Conservation (phyloP, 2,888 invertebrate species). For the Teinopalpus imperialis region DNA sequence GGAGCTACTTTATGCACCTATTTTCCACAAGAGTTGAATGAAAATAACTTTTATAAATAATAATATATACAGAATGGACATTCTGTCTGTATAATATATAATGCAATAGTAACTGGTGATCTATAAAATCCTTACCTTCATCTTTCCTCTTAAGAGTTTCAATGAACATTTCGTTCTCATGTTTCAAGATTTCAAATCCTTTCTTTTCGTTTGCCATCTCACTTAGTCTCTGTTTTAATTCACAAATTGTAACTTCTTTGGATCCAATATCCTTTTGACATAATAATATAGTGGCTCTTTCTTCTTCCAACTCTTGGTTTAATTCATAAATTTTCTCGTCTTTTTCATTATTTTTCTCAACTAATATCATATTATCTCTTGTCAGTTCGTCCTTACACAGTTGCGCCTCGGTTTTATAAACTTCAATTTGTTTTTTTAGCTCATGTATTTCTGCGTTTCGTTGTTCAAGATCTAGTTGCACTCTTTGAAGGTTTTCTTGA, state of each 20-base stretch:
- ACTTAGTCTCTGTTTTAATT: conserved; percentile 8
- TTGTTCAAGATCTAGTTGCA: conserved; percentile 44
- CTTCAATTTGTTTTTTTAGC: conserved; percentile 25
- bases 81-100: no score
- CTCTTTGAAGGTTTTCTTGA: conserved; percentile 44
- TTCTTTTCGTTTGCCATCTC: conserved; percentile 4
- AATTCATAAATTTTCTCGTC: conserved; percentile 4
- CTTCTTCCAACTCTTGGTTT: conserved; percentile 5
- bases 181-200: conserved; percentile 27
- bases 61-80: no score
- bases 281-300: not conserved
- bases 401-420: conserved; percentile 6
- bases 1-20: no score
- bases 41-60: no score
- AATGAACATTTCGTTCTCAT: conserved; percentile 3
- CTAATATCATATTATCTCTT: conserved; percentile 1
- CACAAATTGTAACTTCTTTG: conserved; percentile 13
- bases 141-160: conserved; percentile 26
- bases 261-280: conserved; percentile 11
- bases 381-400: conserved; percentile 5
- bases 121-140: conserved; percentile 27
- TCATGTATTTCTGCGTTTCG: conserved; percentile 28
- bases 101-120: no score
- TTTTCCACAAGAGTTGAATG: no score
- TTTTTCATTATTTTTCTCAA: conserved; percentile 10